Conservation (phyloP, 2,888 invertebrate genomes). For the Tetragnatha montana region DNA sequence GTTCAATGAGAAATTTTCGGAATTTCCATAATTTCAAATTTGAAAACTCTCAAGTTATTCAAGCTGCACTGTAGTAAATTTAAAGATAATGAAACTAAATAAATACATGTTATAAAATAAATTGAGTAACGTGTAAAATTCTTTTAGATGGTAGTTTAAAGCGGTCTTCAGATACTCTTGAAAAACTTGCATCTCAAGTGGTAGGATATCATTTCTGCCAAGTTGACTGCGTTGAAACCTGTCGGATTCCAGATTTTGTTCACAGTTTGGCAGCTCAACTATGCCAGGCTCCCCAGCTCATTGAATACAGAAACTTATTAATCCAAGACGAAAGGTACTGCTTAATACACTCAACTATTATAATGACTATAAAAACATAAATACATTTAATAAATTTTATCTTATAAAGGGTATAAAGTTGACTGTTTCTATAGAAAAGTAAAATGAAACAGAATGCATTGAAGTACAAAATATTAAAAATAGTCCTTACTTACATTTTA, state of each 20-base stretch:
- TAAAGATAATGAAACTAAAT: too few relatives aligned
- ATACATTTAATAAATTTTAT: neutral
- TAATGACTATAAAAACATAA: neutral
- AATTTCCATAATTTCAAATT: too few relatives aligned
- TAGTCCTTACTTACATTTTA: too few relatives aligned
- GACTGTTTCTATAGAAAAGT: neutral
- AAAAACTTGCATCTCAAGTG: constrained; percentile 84
- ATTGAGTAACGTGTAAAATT: too few relatives aligned
- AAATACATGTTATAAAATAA: too few relatives aligned
- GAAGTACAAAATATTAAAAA: too few relatives aligned
- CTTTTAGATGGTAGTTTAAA: constrained; percentile 18
- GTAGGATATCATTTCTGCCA: constrained; percentile 96
- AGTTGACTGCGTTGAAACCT: constrained; percentile 96
- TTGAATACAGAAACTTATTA: constrained; percentile 89
- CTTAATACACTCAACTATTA: neutral
- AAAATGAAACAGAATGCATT: neutral
- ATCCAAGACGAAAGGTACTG: constrained; percentile 83
- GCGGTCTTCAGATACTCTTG: neutral
- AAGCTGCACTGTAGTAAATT: too few relatives aligned
- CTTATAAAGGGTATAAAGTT: too few relatives aligned
- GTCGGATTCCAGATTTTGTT: constrained; percentile 95
- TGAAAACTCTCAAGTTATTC: too few relatives aligned
- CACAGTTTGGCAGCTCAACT: constrained; percentile 95
- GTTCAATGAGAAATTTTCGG: too few relatives aligned
- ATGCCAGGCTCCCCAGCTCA: constrained; percentile 92